phyloP scores from a whole-genome alignment of 2,797 vertebrate species.

The Bradypodion ventrale region DNA sequence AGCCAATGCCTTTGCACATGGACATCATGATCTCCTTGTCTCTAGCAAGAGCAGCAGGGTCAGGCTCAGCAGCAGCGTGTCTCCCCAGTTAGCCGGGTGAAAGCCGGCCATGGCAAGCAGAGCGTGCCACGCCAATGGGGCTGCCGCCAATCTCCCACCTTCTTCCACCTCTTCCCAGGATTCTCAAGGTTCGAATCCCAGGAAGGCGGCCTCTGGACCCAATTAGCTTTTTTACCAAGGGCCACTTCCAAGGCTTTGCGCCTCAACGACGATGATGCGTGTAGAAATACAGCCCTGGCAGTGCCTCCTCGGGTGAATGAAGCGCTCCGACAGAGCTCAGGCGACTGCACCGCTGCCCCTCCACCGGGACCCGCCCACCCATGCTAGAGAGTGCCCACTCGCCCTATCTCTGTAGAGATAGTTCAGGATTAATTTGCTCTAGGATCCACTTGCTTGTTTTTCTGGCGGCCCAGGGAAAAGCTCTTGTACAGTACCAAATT shows the following conservation, averaged over 20 bases:
- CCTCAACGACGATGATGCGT: conserved; percentile 20
- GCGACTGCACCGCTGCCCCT: neutral
- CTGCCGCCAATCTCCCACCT: neutral
- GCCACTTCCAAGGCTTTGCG: too few relatives aligned
- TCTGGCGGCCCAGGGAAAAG: too few relatives aligned
- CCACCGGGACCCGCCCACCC: conserved; percentile 4
- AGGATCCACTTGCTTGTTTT: too few relatives aligned
- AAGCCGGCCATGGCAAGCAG: conserved; percentile 25
- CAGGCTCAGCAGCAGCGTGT: conserved; percentile 42
- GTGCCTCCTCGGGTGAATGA: conserved; percentile 18
- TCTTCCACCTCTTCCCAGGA: neutral
- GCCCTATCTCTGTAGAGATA: too few relatives aligned
- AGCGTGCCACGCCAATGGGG: too few relatives aligned
- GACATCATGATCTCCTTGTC: conserved; percentile 95
- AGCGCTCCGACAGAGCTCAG: conserved; percentile 20
- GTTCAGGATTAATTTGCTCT: too few relatives aligned
- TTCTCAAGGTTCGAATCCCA: too few relatives aligned
- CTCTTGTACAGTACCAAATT: too few relatives aligned
- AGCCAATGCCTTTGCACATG: conserved; percentile 93
- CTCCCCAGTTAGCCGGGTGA: neutral
- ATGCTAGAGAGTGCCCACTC: neutral
- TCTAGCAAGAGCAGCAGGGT: conserved; percentile 71
- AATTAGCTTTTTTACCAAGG: too few relatives aligned
- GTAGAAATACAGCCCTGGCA: neutral
- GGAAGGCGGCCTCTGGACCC: too few relatives aligned